phyloP scores from a whole-genome alignment of 1,140 invertebrate species.

The Cryptotermes secundus region DNA sequence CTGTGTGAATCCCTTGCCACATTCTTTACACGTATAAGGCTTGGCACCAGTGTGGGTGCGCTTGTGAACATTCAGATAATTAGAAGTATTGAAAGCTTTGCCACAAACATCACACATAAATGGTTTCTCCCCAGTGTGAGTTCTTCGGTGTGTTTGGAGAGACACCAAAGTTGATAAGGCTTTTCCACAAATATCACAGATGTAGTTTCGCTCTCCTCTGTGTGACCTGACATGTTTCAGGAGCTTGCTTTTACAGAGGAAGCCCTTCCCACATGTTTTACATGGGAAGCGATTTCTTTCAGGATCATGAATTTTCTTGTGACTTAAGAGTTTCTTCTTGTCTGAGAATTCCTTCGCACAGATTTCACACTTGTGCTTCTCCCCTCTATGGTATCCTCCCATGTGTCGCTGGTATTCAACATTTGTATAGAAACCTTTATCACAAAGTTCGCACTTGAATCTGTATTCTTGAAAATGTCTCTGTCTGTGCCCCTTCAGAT shows the following conservation, averaged over 20 bases:
- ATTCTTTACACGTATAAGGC: slow-evolving; percentile 49
- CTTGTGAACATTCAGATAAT: slow-evolving; percentile 63
- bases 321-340: not conserved
- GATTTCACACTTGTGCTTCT: slow-evolving; percentile 37
- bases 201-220: slow-evolving; percentile 49
- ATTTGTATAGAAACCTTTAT: not conserved
- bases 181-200: slow-evolving; percentile 50
- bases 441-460: slow-evolving; percentile 19
- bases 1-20: slow-evolving; percentile 37
- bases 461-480: slow-evolving; percentile 24
- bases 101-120: slow-evolving; percentile 51
- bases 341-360: slow-evolving; percentile 29
- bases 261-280: slow-evolving; percentile 68
- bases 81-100: slow-evolving; percentile 60
- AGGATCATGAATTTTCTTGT: slow-evolving; percentile 45
- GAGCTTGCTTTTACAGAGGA: not conserved
- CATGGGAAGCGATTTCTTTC: slow-evolving; percentile 63
- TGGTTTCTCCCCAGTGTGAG: slow-evolving; percentile 59
- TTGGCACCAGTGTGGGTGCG: slow-evolving; percentile 68
- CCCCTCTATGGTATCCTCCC: not conserved
- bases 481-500: not conserved
- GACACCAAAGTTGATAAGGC: slow-evolving; percentile 48
- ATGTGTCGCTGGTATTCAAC: not conserved
- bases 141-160: slow-evolving; percentile 57
- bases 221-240: not conserved